Percentiles rank a stretch among this genome's conserved stretches.
Conservation (phyloP, 2,888 invertebrate species). For the Dryobotodes eremita region DNA sequence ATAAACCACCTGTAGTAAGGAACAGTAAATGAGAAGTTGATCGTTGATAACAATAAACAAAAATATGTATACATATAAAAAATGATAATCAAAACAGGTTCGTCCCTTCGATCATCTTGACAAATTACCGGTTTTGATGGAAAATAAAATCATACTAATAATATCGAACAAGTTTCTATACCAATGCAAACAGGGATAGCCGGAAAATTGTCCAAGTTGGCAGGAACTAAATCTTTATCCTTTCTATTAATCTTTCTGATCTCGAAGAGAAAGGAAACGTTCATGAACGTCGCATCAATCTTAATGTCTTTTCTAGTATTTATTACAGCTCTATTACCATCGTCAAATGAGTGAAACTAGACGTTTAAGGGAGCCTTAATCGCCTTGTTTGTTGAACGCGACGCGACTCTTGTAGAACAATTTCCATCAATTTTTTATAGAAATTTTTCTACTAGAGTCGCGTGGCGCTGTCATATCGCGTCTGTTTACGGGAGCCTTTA, state of each 20-base stretch:
- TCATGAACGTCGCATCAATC: constrained; percentile 31
- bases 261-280: constrained; percentile 13
- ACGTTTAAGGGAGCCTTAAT: constrained; percentile 39
- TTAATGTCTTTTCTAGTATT: constrained; percentile 15
- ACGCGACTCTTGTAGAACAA: too few species aligned
- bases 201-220: constrained; percentile 11
- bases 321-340: constrained; percentile 22
- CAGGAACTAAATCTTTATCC: constrained; percentile 27
- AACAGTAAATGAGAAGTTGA: not conserved
- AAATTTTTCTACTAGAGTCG: too few species aligned
- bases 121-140: not conserved
- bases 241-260: constrained; percentile 4
- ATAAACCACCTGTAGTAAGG: not conserved
- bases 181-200: too few species aligned
- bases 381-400: too few species aligned
- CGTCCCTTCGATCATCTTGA: not conserved
- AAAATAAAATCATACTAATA: not conserved
- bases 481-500: too few species aligned
- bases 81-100: too few species aligned
- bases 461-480: too few species aligned
- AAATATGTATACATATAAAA: not conserved
- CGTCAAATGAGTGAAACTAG: constrained; percentile 15
- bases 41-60: not conserved
- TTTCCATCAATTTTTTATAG: too few species aligned
- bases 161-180: not conserved